Evolutionary conservation across 2,888 invertebrate genomes (phyloP).

Genomic region (Watsonalla cultraria): DNA sequence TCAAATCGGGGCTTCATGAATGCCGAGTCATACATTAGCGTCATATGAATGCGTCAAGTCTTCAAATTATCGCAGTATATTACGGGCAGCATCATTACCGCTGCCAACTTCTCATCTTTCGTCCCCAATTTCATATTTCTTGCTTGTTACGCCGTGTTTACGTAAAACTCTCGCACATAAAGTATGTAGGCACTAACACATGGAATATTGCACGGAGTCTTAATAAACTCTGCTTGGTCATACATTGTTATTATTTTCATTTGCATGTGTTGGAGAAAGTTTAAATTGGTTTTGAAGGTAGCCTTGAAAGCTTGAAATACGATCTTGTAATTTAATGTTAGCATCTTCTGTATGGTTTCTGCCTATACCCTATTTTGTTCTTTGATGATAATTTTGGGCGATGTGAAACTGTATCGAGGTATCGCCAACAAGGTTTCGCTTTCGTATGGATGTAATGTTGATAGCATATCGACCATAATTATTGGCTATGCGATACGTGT

Average conservation of each 20-base stretch:
- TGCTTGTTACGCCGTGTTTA: constrained; percentile 7
- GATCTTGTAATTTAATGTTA: no score
- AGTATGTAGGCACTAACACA: constrained; percentile 11
- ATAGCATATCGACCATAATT: constrained; percentile 10
- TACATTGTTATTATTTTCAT: constrained; percentile 7
- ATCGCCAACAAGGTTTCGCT: background rate
- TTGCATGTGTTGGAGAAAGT: constrained; percentile 18
- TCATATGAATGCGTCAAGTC: background rate
- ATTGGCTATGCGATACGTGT: constrained; percentile 8
- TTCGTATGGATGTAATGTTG: constrained; percentile 4
- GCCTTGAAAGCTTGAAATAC: no score
- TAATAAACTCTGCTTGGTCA: constrained; percentile 6
- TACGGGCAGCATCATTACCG: background rate
- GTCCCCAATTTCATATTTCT: background rate
- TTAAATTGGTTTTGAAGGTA: background rate
- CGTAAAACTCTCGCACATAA: constrained; percentile 10
- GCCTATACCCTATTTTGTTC: no score
- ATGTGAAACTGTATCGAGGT: background rate
- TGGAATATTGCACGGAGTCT: constrained; percentile 11
- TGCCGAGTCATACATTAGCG: background rate
- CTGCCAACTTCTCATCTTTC: background rate
- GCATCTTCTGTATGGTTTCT: no score
- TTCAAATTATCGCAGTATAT: background rate
- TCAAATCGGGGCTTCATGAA: background rate
- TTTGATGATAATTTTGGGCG: no score